Evolutionary conservation across 2,113 vertebrate genomes (phyloP).

Genomic region (Todiramphus saurophagus): DNA sequence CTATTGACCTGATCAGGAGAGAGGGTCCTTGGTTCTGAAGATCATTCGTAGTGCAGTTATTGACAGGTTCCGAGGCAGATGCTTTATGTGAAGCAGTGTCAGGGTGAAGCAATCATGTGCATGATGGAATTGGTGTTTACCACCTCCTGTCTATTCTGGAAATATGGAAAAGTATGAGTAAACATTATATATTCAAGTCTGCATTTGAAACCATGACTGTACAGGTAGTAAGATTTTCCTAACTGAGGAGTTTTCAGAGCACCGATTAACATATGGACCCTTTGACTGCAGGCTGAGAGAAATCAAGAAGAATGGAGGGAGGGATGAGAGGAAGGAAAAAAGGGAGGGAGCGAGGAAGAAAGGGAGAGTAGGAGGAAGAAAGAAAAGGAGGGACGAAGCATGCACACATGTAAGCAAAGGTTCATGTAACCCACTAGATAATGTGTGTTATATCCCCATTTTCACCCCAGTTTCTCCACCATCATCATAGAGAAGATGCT

Average conservation of each 20-base stretch:
- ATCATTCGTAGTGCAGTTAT: background rate
- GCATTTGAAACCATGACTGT: background rate
- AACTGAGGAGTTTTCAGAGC: background rate
- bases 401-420: background rate
- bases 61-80: background rate
- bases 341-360: background rate
- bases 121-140: accelerated
- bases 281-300: background rate
- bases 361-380: background rate
- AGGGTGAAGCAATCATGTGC: background rate
- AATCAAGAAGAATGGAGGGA: background rate
- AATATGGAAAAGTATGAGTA: background rate
- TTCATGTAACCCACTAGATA: background rate
- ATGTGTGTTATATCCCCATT: background rate
- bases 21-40: background rate
- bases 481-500: background rate
- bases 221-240: background rate
- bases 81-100: background rate
- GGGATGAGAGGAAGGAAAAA: too few species aligned
- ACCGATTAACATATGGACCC: background rate
- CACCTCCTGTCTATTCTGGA: background rate
- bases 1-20: background rate
- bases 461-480: background rate
- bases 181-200: background rate
- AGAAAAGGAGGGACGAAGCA: background rate